Evolutionary conservation across 2,797 vertebrate genomes (phyloP).

Genomic region (Myiothlypis coronata): DNA sequence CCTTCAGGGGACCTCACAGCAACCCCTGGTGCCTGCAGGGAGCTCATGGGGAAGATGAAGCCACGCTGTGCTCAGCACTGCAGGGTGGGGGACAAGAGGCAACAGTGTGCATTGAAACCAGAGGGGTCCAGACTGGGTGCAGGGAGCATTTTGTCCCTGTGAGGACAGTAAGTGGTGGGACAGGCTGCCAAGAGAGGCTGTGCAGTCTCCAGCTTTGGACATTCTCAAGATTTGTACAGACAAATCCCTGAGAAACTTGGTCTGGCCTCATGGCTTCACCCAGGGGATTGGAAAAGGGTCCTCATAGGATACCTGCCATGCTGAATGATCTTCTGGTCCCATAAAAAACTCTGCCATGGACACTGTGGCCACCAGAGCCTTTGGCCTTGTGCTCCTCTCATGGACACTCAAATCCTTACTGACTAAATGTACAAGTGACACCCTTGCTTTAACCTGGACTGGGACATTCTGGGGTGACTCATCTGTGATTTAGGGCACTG

Average conservation of each 20-base stretch:
- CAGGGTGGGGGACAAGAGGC: background rate
- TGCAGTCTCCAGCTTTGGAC: background rate
- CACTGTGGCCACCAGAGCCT: background rate
- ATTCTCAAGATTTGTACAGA: background rate
- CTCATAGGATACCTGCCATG: background rate
- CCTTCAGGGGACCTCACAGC: background rate
- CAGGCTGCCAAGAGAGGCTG: background rate
- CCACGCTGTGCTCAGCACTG: background rate
- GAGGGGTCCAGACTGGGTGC: background rate
- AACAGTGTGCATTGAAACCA: rapidly evolving
- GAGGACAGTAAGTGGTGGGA: background rate
- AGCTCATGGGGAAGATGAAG: background rate
- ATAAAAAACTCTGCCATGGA: background rate
- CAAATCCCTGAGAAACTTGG: background rate
- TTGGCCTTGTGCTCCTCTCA: background rate
- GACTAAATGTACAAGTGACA: background rate
- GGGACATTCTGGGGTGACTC: background rate
- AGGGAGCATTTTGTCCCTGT: background rate
- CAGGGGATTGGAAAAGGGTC: background rate
- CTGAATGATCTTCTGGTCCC: background rate
- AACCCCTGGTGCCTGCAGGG: background rate
- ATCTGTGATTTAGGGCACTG: background rate
- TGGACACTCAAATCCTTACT: background rate
- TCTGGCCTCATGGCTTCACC: background rate
- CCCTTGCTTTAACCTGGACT: background rate